Evolutionary conservation across 2,113 vertebrate species (phyloP), one percentile per base, ranked within the genome.

Genomic region (Beaufortia kweichowensis): DNA sequence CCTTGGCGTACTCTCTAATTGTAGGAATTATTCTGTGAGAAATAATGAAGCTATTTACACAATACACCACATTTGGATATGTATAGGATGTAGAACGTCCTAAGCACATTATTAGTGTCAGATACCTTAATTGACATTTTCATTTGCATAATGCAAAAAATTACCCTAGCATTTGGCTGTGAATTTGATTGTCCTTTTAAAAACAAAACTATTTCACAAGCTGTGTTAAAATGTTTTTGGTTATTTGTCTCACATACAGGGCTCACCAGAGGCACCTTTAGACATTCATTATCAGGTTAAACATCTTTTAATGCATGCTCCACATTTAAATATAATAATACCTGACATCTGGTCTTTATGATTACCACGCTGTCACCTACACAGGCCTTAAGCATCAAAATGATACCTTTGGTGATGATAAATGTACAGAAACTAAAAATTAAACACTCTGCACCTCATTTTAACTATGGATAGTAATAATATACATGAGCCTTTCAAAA

Each of bases 351-450:
- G 74, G 72, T 81, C 53, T 84, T 67, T 60, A 70, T 76, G 62
- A 83, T 84, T 81, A 70, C 76, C 83, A 88, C 84, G 74, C 85
- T 90, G 83, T 89, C 87, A 86, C 86, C 82, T 84, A 73, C 23
- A 31, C 46, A 60, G 23, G 53, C 56, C 77, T 61, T 69, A 53
- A 81, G 85, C 70, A 73, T 80, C n/a, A n/a, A n/a, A n/a, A n/a
- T n/a, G n/a, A n/a, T n/a, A n/a, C n/a, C n/a, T n/a, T n/a, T n/a
- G n/a, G n/a, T n/a, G n/a, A n/a, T n/a, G n/a, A n/a, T n/a, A n/a
- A n/a, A n/a, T n/a, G n/a, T n/a, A n/a, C n/a, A n/a, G n/a, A n/a
- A n/a, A n/a, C n/a, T n/a, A n/a, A n/a, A n/a, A n/a, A n/a, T n/a
- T n/a, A n/a, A n/a, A n/a, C n/a, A n/a, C n/a, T n/a, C n/a, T n/a